These are phyloP conservation scores for Zeuzera pyrina DNA, from an alignment of 2,888 invertebrate species.

Conservation along the genomic window DNA sequence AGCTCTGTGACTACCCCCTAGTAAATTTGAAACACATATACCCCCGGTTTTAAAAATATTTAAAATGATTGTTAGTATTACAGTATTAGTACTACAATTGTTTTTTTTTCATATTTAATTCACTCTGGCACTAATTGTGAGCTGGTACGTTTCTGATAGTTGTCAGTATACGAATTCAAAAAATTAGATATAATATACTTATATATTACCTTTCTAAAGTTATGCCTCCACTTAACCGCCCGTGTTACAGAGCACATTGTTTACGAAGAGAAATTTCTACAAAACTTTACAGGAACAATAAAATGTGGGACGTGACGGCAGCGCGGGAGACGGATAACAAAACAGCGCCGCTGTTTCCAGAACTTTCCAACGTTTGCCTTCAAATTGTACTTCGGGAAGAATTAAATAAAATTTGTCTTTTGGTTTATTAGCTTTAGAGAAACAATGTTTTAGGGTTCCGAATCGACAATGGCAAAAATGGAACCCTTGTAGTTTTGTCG, in stretches of 20 bases:
- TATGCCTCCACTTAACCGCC: no score
- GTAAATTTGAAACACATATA: no score
- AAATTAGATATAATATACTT: no score
- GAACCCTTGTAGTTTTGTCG: no score
- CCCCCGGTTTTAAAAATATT: no score
- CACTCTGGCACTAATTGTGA: no score
- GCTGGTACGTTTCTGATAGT: background rate
- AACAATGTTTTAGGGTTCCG: background rate
- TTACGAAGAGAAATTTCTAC: constrained; percentile 16
- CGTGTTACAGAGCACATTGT: constrained; percentile 4
- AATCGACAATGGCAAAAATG: background rate
- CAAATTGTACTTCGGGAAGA: constrained; percentile 30
- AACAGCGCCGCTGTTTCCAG: constrained; percentile 24
- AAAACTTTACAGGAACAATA: constrained; percentile 31
- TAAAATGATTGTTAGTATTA: no score
- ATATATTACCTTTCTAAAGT: no score
- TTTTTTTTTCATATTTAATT: no score
- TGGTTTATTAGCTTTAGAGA: constrained; percentile 19
- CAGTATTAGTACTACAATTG: no score
- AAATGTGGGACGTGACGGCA: constrained; percentile 32
- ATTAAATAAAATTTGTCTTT: constrained; percentile 21
- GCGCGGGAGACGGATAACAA: constrained; percentile 23
- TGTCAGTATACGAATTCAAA: no score
- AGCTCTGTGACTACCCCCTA: no score
- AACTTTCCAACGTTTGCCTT: constrained; percentile 25